phyloP scores from a whole-genome alignment of 2,113 vertebrate species.

The Prionailurus viverrinus region DNA sequence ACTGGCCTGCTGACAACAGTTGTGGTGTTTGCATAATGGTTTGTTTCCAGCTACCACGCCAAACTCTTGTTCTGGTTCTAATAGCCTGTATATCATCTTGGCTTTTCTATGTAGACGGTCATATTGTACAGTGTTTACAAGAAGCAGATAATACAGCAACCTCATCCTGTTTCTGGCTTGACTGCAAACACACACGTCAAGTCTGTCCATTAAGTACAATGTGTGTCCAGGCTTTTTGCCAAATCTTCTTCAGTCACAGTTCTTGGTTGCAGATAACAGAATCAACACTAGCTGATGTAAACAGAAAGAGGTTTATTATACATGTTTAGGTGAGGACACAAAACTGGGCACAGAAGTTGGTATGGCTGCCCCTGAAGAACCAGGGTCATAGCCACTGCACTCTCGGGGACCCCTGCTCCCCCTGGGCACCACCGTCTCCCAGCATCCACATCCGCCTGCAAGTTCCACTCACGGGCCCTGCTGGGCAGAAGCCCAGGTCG shows the following conservation, averaged over 20 bases:
- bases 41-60: not conserved
- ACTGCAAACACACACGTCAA: too few relatives aligned
- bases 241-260: not conserved
- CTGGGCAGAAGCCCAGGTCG: not conserved
- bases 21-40: not conserved
- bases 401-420: too few relatives aligned
- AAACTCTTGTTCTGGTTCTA: not conserved
- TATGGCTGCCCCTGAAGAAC: not conserved
- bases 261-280: not conserved
- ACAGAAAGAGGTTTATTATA: not conserved
- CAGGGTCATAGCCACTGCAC: not conserved
- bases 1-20: not conserved
- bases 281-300: not conserved
- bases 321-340: not conserved
- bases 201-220: not conserved
- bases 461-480: not conserved
- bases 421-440: not conserved
- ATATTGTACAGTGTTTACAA: not conserved
- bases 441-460: fast-evolving
- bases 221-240: not conserved
- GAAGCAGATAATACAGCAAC: not conserved
- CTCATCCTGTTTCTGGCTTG: not conserved
- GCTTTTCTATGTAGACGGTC: not conserved
- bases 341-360: not conserved
- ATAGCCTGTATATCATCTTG: not conserved